Evolutionary conservation across 2,113 vertebrate genomes (phyloP), one percentile per base, ranked within the genome.

Genomic region (Seriola dumerili): DNA sequence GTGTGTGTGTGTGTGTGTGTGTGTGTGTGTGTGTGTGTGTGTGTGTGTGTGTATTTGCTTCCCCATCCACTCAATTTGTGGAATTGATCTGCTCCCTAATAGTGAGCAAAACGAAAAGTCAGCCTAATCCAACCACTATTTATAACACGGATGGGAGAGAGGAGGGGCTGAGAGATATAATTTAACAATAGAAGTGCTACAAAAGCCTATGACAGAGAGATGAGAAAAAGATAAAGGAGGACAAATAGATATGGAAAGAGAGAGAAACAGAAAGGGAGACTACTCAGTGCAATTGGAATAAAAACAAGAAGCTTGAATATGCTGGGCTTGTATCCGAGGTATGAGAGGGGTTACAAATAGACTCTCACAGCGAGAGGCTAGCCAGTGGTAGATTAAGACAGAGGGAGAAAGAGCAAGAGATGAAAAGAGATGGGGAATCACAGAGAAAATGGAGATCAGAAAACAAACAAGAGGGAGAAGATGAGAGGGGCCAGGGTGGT

Each of bases 81-180:
- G 82, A 88, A 90, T 92, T 93, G 92, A 93, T 91, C 92, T 57
- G 25, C 77, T 91, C 68, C 66, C 74, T 91, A 86, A 91, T 84
- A 85, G 78, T 82, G 86, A 90, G 82, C 78, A 73, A 91, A 92
- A 90, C 76, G 84, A 91, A 93, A 90, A 88, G 81, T 84, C 82
- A 9, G 58, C 80, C 77, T 89, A 87, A 90, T 87, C 85, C 85
- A 85, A 68, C 54, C 77, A 72, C 63, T 85, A 84, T 90, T 88
- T 81, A 84, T 76, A 85, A 83, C 80, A 73, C 76, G 50, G 81
- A 85, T 23, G 46, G 77, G 55, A 73, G 75, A 67, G 65, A 50
- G 58, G 48, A 58, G 77, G 14, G 69, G 29, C n/a, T 0, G 34
- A 16, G 69, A n/a, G 80, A 44, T 44, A 73, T 36, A 61, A 76